A percentile compares a stretch with the other conserved stretches of the same genome.
Evolutionary conservation across 23 tunicate genomes (phyloP).

Genomic region (Ascidia mentula): DNA sequence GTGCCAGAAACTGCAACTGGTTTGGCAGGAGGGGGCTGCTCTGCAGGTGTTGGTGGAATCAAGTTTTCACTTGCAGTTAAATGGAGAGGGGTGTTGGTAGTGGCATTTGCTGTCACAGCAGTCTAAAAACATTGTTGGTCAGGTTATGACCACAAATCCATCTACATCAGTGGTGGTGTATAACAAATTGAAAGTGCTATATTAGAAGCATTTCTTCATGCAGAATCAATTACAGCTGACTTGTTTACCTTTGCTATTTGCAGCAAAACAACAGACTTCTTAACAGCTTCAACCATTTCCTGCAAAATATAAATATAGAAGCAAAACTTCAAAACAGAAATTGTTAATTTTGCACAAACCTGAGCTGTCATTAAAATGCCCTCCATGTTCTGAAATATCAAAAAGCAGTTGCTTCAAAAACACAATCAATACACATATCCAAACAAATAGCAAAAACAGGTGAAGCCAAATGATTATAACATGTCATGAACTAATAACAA

Average conservation of each 20-base stretch:
- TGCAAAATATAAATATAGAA: background rate
- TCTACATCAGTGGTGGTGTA: background rate
- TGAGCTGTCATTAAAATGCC: constrained; percentile 40
- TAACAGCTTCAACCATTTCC: constrained; percentile 90
- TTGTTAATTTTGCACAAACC: constrained; percentile 15
- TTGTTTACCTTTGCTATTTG: constrained; percentile 73
- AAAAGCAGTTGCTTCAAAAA: too few relatives aligned
- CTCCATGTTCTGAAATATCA: constrained; percentile 35
- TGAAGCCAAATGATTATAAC: too few relatives aligned
- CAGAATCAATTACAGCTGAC: background rate
- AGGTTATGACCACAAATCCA: background rate
- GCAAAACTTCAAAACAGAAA: background rate
- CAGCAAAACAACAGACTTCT: constrained; percentile 74
- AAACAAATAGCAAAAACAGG: background rate
- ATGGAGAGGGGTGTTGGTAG: background rate
- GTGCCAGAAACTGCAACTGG: background rate
- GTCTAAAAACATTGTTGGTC: background rate
- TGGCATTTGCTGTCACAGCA: background rate
- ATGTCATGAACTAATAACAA: too few relatives aligned
- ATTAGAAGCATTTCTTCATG: background rate
- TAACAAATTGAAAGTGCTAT: background rate
- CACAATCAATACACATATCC: too few relatives aligned
- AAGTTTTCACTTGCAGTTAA: background rate
- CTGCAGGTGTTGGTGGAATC: background rate
- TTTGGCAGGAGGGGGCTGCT: background rate